Base-by-base conservation (phyloP, 2,888 invertebrate species). In the Dermolepida albohirtum region DNA sequence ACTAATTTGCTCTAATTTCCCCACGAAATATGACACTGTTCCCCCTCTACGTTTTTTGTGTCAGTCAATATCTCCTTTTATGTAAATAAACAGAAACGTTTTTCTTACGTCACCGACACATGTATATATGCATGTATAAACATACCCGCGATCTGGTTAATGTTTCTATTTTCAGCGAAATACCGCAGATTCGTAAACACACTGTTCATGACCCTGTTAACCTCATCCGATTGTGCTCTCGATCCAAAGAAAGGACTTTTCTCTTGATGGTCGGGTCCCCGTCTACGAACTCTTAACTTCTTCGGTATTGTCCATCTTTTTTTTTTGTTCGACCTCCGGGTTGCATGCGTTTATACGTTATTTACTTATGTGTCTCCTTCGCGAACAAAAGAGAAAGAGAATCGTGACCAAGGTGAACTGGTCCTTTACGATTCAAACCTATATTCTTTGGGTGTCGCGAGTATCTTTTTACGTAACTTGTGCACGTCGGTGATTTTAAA, bases 321-420 rank as follows among this genome's bases (percentile, higher is more conserved):
- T n/a, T 10, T 34, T 10, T 34, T 6, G 10, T 34, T 34, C 34
- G 34, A 34, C 34, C 34, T 8, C 34, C 34, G 34, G 6, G 6
- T 8, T 34, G 34, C 34, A 34, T 6, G 34, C 34, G 10, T 34
- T 34, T 34, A 34, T 34, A 34, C 34, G 6, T 34, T 34, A 34
- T 34, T 1, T 10, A 8, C 10, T 29, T 8, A 22, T 22, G 4
- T 34, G 5, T 34, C 6, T 34, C 6, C 34, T 34, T 34, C 34
- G 34, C 34, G 34, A 34, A 34, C 34, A 34, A 39, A 16, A 47
- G 22, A 62, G 29, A 47, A 47, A 62, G 59, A 29, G 47, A 47
- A 49, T 11, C n/a, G 40, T 40, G 49, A 29, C 40, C 64, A 64
- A 64, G 64, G 64, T 64, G 27, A 64, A 64, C 64, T 52, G 64